Evolutionary conservation across 92 coral and sea anemone genomes (phyloP), one percentile per base, ranked within the genome.

Genomic region (Siderastrea siderea): DNA sequence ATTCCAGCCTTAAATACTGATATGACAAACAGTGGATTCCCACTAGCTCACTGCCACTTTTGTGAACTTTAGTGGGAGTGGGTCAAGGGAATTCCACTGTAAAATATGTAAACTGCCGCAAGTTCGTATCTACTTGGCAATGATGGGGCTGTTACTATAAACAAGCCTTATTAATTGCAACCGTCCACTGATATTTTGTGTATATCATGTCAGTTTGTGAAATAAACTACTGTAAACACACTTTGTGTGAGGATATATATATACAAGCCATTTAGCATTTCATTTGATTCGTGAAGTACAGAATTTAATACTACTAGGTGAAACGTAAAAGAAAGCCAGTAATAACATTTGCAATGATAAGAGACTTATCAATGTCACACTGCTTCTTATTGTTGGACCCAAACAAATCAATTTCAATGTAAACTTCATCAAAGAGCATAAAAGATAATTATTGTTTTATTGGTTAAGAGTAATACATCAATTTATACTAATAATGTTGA

Each of bases 111-210:
- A 63, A 26, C 86, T 82, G 75, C 38, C 38, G 38, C 86, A 82
- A 82, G 86, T 82, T 82, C 86, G 86, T 69, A 70, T 82, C 86
- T 82, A 82, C 86, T 58, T 55, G 77, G 86, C 47, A 70, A 69
- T 61, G 52, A 16, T 44, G 46, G 86, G 59, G 19, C 71, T 53
- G 8, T 7, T 68, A 68, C 17, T 14, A 44, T 54, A 4, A 11
- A 44, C 16, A 67, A 55, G 86, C 86, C 64, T 58, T 58, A 38
- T 55, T 15, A 74, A 55, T 57, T 71, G 66, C 68, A 58, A 55
- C 53, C 10, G n/a, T 49, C 48, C n/a, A 15, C 16, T 48, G 46
- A 79, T 61, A 62, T 81, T 79, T 68, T 38, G 73, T 80, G 17
- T 69, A n/a, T 71, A 45, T 16, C 6, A 8, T 44, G 46, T 81